Evolutionary conservation across 2,113 vertebrate genomes (phyloP), one percentile per base, ranked within the genome.

Genomic region (Paradoxurus hermaphroditus): DNA sequence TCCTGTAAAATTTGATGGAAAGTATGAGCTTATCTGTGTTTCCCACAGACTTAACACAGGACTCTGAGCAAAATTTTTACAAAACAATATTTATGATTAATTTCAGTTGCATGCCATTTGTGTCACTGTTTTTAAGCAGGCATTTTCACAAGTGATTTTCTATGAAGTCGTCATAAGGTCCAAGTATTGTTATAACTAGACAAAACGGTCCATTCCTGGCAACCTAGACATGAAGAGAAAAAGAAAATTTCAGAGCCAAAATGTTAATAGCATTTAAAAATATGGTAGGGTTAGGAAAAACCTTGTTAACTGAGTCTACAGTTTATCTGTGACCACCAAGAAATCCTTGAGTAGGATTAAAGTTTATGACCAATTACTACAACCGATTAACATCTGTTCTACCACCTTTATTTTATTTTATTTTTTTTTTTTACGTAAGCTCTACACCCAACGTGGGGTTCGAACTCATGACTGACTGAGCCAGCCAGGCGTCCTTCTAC

Each of bases 61-160:
- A 27, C 12, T 92, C 95, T 86, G 67, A 78, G 65, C 23, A 72
- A 46, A 85, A 88, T 44, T 68, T 88, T 94, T 92, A 91, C 31
- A 83, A 44, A 79, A 67, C 95, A 90, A 68, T 93, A 78, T 56
- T 78, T 96, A 39, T 86, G 36, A 97, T 93, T 93, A 67, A 97
- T 96, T 97, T 97, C 77, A 95, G 14, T 25, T 85, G 27, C 89
- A 96, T 77, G 39, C n/a, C n/a, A 85, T 72, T 86, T 97, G 44
- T 95, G 41, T 88, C 77, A 67, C 34, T 95, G 72, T 90, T 95
- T 97, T 90, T 91, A 94, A 63, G 41, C 36, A 86, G 59, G 19
- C 65, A 93, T 91, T 93, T 94, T 65, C 72, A 95, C 82, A 95
- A 87, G 88, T 97, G 91, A 68, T 95, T 97, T 96, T 96, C 90